Evolutionary conservation across 2,888 invertebrate species (phyloP), one percentile per base, ranked within the genome.

Genomic region (Pollenia angustigena): DNA sequence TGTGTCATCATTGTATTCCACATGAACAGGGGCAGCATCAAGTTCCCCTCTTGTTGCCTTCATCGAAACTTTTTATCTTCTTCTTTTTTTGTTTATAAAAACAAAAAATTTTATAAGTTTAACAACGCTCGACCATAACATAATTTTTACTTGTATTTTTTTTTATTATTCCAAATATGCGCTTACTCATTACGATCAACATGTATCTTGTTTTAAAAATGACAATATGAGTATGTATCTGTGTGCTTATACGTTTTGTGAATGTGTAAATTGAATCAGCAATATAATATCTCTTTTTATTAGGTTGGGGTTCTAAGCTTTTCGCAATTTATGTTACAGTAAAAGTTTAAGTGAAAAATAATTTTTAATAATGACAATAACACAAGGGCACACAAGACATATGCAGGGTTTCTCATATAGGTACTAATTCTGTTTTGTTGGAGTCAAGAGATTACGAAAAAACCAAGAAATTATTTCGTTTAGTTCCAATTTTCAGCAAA

Each of bases 101-200:
- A 9, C 46, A 50, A 42, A 66, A 54, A 62, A n/a, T 62, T 32
- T 56, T 71, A 50, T 66, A 42, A 81, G 60, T 62, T 72, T 64
- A 60, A 69, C 46, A 72, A 74, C 42, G 40, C 74, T 72, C 52
- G 72, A 68, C 72, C 42, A 81, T 74, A 81, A 79, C 79, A 80
- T 64, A 80, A 44, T 75, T 76, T 64, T 71, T 68, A 52, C 23
- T 71, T 74, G 40, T 64, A 54, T 42, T 50, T 64, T 66, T 60
- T 56, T 14, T 80, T 62, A 60, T 79, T 56, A 76, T 69, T 71
- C 46, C 69, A 83, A 76, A 80, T 86, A 81, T 83, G 83, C 80
- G 83, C 80, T 86, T 86, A 86, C 83, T 86, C 86, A 86, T 86
- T 82, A 66, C 79, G 82, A 86, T 80, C 79, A 74, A 69, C 74